phyloP scores from a whole-genome alignment of 1,140 invertebrate genomes.

The Battus philenor region DNA sequence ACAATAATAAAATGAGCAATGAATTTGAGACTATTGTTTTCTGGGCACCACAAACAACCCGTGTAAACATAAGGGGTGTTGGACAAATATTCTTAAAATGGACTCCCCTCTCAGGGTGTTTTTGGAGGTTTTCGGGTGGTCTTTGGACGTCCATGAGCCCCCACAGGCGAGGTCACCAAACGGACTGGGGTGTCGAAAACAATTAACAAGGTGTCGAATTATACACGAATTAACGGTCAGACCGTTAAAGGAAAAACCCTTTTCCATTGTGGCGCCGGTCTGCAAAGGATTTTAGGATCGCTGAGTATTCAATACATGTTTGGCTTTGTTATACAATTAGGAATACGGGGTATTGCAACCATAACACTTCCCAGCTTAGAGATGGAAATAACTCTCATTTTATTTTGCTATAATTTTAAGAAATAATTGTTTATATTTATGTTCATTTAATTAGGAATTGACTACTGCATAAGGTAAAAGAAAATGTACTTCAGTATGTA shows the following conservation, averaged over 20 bases:
- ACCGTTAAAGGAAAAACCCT: slow-evolving; percentile 71
- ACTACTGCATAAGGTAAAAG: no score
- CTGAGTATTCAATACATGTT: slow-evolving; percentile 71
- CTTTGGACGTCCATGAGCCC: slow-evolving; percentile 44
- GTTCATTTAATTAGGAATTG: no score
- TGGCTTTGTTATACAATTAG: slow-evolving; percentile 62
- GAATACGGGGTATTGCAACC: slow-evolving; percentile 31
- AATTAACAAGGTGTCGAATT: slow-evolving; percentile 76
- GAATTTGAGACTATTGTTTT: slow-evolving; percentile 75
- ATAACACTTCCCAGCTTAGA: no score
- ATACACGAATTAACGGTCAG: slow-evolving; percentile 71
- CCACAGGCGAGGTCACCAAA: slow-evolving; percentile 60
- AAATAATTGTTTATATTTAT: no score
- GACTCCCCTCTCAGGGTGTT: slow-evolving; percentile 45
- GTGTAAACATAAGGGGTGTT: slow-evolving; percentile 67
- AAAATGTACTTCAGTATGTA: no score
- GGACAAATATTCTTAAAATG: slow-evolving; percentile 75
- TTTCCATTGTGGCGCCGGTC: slow-evolving; percentile 65
- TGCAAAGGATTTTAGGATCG: slow-evolving; percentile 71
- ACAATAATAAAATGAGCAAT: slow-evolving; percentile 76
- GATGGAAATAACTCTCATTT: no score
- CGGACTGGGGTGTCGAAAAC: slow-evolving; percentile 68
- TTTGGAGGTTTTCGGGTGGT: slow-evolving; percentile 38
- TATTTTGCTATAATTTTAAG: no score
- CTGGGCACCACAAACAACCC: slow-evolving; percentile 72